Conservation (phyloP, 2,797 vertebrate genomes). For the Cetoscarus ocellatus region DNA sequence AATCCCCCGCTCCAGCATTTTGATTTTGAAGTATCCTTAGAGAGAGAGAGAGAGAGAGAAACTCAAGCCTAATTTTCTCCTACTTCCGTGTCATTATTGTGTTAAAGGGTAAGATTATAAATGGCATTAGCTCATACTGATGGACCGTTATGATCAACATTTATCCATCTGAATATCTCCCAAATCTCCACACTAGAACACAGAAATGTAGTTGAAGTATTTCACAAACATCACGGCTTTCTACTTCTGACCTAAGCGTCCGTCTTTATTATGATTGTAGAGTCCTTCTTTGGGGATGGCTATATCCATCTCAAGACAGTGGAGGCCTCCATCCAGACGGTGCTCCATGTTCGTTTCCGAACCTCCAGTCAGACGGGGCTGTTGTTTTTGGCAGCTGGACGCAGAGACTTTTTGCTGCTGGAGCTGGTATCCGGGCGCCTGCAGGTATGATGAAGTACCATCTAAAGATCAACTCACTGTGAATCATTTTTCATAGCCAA, state of each 20-base stretch:
- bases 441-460: conserved; percentile 72
- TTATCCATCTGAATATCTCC: background rate
- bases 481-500: background rate
- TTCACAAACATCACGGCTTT: too few relatives aligned
- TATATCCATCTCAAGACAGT: conserved; percentile 85
- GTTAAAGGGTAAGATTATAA: too few relatives aligned
- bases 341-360: conserved; percentile 87
- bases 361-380: conserved; percentile 87
- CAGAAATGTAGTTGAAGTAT: background rate
- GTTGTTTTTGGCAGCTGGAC: conserved; percentile 90
- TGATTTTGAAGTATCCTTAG: too few relatives aligned
- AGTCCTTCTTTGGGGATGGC: conserved; percentile 92
- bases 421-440: conserved; percentile 87
- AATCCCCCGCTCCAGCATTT: too few relatives aligned
- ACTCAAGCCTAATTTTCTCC: too few relatives aligned
- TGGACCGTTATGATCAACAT: too few relatives aligned
- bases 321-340: conserved; percentile 83
- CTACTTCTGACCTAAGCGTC: background rate
- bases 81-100: too few relatives aligned
- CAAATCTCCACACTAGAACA: background rate
- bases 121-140: too few relatives aligned
- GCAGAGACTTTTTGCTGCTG: conserved; percentile 86
- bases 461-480: background rate
- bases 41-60: too few relatives aligned
- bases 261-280: conserved; percentile 67